A percentile compares a stretch with the other conserved stretches of the same genome.
Conservation (phyloP, 1,140 invertebrate genomes). For the Pogonognathellus flavescens region DNA sequence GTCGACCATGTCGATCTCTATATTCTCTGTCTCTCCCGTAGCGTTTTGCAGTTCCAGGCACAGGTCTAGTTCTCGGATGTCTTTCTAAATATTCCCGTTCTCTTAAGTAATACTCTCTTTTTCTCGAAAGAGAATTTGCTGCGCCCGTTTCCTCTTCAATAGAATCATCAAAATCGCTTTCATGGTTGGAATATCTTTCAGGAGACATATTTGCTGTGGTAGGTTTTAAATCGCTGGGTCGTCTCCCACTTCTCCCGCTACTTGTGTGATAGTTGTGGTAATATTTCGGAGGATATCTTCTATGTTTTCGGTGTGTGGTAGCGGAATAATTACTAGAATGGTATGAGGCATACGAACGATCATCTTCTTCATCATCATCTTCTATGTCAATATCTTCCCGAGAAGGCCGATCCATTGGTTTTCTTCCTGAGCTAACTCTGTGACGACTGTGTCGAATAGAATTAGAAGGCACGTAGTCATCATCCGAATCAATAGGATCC, state of each 20-base stretch:
- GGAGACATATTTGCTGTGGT: slow-evolving; percentile 54
- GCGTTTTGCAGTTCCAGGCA: background rate
- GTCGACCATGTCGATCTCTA: slow-evolving; percentile 45
- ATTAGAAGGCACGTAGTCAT: slow-evolving; percentile 54
- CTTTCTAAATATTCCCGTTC: slow-evolving; percentile 57
- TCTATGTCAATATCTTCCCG: slow-evolving; percentile 55
- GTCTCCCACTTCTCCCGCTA: background rate
- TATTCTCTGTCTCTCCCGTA: slow-evolving; percentile 16
- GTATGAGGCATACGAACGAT: slow-evolving; percentile 62
- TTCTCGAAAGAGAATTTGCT: background rate
- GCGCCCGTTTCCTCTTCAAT: slow-evolving; percentile 58
- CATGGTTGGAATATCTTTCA: slow-evolving; percentile 64
- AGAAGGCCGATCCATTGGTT: background rate
- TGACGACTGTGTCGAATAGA: slow-evolving; percentile 13
- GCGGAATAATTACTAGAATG: slow-evolving; percentile 59
- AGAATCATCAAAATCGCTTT: slow-evolving; percentile 65
- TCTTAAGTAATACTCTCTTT: slow-evolving; percentile 20
- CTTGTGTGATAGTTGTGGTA: slow-evolving; percentile 18
- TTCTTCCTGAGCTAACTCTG: slow-evolving; percentile 23
- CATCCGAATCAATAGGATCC: slow-evolving; percentile 39
- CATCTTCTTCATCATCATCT: slow-evolving; percentile 62
- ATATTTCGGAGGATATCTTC: slow-evolving; percentile 14
- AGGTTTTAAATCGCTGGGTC: background rate
- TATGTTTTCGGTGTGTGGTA: slow-evolving; percentile 34
- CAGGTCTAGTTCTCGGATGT: slow-evolving; percentile 1